A percentile compares a stretch with the other conserved stretches of the same genome.
phyloP scores from a whole-genome alignment of 2,797 vertebrate genomes.

The Leptodactylus fallax region DNA sequence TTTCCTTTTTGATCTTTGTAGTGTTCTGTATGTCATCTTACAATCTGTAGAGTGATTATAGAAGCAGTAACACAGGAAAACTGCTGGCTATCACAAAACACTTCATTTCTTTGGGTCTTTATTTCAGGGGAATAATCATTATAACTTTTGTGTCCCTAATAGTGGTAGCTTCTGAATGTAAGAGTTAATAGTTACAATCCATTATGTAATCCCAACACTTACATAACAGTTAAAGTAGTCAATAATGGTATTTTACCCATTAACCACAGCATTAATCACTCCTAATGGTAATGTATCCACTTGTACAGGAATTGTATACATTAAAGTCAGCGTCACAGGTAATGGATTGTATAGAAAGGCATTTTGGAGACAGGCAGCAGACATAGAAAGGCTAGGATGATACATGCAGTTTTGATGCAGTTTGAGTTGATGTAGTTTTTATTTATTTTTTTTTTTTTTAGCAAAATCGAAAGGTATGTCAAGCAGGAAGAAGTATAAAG shows the following conservation, averaged over 20 bases:
- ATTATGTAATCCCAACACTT: constrained; percentile 24
- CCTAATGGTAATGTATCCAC: neutral
- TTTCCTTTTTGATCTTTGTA: neutral
- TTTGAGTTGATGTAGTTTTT: too few species aligned
- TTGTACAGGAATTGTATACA: neutral
- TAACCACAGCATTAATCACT: constrained; percentile 10
- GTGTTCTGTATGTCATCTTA: neutral
- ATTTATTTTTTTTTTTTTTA: too few species aligned
- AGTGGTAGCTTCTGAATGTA: neutral
- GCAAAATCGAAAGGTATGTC: too few species aligned
- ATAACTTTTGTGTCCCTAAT: neutral
- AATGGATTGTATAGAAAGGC: neutral
- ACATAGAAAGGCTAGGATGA: neutral
- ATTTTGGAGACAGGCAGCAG: neutral
- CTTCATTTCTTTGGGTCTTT: neutral
- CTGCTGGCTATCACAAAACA: neutral
- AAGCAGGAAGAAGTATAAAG: too few species aligned
- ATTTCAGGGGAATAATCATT: neutral
- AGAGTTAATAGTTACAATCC: neutral
- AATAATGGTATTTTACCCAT: constrained; percentile 9
- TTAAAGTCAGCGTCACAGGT: neutral
- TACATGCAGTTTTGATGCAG: too few species aligned
- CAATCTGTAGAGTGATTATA: neutral
- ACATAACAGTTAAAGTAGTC: neutral
- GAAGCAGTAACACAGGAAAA: neutral